Conservation (phyloP, 2,797 vertebrate species). For the Pempheris klunzingeri region DNA sequence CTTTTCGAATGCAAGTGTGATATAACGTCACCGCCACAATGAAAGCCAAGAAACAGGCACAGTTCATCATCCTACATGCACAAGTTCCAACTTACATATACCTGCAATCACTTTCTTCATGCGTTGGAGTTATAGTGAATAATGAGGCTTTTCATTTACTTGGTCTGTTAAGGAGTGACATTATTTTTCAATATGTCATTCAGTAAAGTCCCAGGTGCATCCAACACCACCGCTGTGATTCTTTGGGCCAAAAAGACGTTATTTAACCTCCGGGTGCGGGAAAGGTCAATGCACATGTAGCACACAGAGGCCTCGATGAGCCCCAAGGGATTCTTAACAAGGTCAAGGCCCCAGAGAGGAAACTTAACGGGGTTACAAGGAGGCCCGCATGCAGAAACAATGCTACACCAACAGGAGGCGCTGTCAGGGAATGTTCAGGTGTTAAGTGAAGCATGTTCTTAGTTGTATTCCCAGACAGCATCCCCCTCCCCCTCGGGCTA, state of each 20-base stretch:
- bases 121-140: neutral
- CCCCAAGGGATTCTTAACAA: constrained; percentile 78
- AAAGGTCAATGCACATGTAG: constrained; percentile 80
- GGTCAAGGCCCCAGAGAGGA: constrained; percentile 79
- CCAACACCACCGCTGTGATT: constrained; percentile 51
- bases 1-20: constrained; percentile 21
- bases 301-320: constrained; percentile 64
- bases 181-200: constrained; percentile 60
- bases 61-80: constrained; percentile 48
- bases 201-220: constrained; percentile 66
- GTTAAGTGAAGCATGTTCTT: constrained; percentile 76
- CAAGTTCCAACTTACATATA: neutral
- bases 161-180: constrained; percentile 50
- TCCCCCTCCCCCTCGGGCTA: constrained; percentile 63
- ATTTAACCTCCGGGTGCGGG: constrained; percentile 70
- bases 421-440: constrained; percentile 64
- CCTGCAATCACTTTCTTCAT: neutral
- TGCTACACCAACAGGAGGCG: constrained; percentile 74
- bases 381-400: constrained; percentile 66
- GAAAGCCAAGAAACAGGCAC: constrained; percentile 33
- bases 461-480: constrained; percentile 83
- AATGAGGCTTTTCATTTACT: constrained; percentile 36
- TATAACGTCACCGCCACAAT: constrained; percentile 24
- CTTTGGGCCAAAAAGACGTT: constrained; percentile 67
- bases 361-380: constrained; percentile 68